phyloP scores from a whole-genome alignment of 2,797 vertebrate genomes.

The Sphenodon punctatus region DNA sequence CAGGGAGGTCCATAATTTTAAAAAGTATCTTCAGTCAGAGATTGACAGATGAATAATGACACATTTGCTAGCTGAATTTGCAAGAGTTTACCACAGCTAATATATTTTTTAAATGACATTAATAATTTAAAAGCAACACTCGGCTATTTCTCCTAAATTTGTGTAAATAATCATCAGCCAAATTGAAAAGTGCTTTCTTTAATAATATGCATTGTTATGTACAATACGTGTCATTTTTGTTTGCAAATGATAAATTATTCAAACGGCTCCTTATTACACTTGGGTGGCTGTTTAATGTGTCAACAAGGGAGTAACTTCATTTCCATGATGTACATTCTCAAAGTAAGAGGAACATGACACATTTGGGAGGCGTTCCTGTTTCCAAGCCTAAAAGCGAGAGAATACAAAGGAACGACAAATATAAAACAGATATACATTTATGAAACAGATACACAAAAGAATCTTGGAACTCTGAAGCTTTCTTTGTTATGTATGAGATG shows the following conservation, averaged over 20 bases:
- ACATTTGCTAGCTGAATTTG: neutral
- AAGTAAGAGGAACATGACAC: conserved; percentile 22
- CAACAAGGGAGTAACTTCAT: conserved; percentile 30
- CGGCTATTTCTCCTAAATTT: conserved; percentile 47
- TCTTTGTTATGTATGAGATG: neutral
- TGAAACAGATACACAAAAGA: conserved; percentile 35
- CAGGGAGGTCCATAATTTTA: neutral
- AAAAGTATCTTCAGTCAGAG: neutral
- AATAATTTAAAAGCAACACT: conserved; percentile 60
- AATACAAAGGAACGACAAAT: conserved; percentile 40
- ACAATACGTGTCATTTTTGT: conserved; percentile 59
- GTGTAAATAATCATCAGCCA: conserved; percentile 53
- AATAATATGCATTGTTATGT: conserved; percentile 44
- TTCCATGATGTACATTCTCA: conserved; percentile 45
- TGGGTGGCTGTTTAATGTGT: conserved; percentile 37
- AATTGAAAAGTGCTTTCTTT: conserved; percentile 38
- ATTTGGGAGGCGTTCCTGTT: conserved; percentile 23
- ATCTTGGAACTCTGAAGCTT: neutral
- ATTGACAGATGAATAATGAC: conserved; percentile 40
- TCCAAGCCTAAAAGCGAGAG: neutral
- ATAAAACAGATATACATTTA: conserved; percentile 25
- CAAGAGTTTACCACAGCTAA: conserved; percentile 5
- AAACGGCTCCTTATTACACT: conserved; percentile 50
- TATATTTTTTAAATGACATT: conserved; percentile 53
- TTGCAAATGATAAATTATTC: conserved; percentile 74